Conservation (phyloP, 2,113 vertebrate species). For the Anhinga anhinga region DNA sequence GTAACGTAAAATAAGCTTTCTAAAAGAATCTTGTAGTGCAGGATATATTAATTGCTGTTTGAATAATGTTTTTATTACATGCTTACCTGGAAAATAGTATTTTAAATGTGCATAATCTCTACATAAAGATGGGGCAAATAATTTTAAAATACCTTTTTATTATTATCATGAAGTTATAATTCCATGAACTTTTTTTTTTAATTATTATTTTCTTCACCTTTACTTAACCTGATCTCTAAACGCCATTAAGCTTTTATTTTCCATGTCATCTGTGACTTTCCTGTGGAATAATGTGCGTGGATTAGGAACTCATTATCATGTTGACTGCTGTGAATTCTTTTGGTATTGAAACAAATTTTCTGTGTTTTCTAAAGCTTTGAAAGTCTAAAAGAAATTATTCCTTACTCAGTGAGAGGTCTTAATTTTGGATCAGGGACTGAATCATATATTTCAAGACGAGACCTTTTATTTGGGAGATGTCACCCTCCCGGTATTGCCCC, state of each 20-base stretch:
- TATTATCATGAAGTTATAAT: background rate
- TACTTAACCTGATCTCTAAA: background rate
- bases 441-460: background rate
- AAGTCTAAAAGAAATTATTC: background rate
- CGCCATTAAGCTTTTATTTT: background rate
- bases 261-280: background rate
- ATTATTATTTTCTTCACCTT: background rate
- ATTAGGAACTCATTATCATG: background rate
- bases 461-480: background rate
- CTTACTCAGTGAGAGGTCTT: background rate
- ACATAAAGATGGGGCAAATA: background rate
- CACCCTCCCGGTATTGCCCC: background rate
- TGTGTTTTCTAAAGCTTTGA: background rate
- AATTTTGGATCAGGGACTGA: background rate
- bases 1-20: background rate
- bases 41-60: background rate
- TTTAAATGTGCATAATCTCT: conserved; percentile 27
- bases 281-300: background rate
- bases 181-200: background rate
- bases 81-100: conserved; percentile 34
- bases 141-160: conserved; percentile 12
- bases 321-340: background rate
- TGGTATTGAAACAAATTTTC: background rate
- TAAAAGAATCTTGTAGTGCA: background rate
- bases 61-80: conserved; percentile 18